These are phyloP conservation scores for Ellobius talpinus DNA, from an alignment of 2,113 vertebrate genomes.

Conservation along the genomic window DNA sequence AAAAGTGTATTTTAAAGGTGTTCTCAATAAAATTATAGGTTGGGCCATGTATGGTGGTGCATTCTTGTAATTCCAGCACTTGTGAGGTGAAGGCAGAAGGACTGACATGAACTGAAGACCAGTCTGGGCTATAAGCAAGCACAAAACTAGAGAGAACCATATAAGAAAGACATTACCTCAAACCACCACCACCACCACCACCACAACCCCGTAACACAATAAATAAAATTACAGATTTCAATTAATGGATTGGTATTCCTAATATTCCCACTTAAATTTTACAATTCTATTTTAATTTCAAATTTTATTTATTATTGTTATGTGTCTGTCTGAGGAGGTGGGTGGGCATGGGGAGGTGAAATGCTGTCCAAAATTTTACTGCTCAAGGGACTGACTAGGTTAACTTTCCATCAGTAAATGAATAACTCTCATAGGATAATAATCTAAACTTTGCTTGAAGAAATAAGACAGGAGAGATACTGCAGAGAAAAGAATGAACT, in stretches of 20 bases:
- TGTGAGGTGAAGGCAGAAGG: too few species aligned
- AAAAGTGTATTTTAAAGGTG: too few species aligned
- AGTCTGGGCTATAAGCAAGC: too few species aligned
- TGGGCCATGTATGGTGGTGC: too few species aligned
- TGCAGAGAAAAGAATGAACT: background rate
- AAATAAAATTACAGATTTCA: background rate
- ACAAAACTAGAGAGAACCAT: background rate
- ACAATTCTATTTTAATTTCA: background rate
- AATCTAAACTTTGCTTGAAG: background rate
- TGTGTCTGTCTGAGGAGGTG: too few species aligned
- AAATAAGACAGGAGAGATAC: background rate
- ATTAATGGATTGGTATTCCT: background rate
- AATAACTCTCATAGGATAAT: background rate
- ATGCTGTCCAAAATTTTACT: too few species aligned
- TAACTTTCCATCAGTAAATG: background rate
- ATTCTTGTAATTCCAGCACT: too few species aligned
- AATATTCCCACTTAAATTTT: background rate
- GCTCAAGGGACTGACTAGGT: background rate
- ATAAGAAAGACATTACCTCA: background rate
- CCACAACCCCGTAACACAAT: background rate
- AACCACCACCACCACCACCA: background rate
- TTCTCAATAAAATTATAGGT: too few species aligned
- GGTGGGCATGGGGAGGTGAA: too few species aligned
- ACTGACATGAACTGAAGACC: too few species aligned
- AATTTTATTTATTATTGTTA: background rate